Percentiles rank a stretch among this genome's conserved stretches.
These are phyloP conservation scores for Graphium colonna DNA, from an alignment of 2,888 invertebrate genomes.

Conservation along the genomic window DNA sequence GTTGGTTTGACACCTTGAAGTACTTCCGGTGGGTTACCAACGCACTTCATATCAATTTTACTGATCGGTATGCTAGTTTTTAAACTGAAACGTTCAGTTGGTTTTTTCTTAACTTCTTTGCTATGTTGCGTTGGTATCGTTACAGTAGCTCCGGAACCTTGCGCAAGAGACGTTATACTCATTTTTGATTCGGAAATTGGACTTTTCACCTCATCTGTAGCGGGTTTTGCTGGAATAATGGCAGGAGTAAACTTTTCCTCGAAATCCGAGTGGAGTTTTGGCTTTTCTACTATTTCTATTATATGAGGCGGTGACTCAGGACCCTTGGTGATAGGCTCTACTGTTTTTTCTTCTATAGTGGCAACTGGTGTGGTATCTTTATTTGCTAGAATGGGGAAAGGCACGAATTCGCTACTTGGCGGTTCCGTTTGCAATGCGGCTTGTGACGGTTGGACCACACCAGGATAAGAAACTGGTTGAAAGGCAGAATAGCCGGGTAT, in stretches of 20 bases:
- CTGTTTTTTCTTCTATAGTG: slow-evolving; percentile 31
- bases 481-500: slow-evolving; percentile 73
- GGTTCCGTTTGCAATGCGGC: slow-evolving; percentile 38
- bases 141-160: slow-evolving; percentile 56
- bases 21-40: slow-evolving; percentile 47
- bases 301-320: slow-evolving; percentile 26
- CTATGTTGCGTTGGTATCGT: slow-evolving; percentile 39
- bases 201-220: slow-evolving; percentile 36
- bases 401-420: slow-evolving; percentile 40
- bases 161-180: slow-evolving; percentile 54
- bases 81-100: slow-evolving; percentile 60
- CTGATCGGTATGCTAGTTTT: slow-evolving; percentile 75
- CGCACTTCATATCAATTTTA: slow-evolving; percentile 71
- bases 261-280: slow-evolving; percentile 51
- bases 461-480: slow-evolving; percentile 60
- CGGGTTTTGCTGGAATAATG: slow-evolving; percentile 45
- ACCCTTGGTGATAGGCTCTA: slow-evolving; percentile 29
- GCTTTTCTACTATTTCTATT: slow-evolving; percentile 28
- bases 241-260: slow-evolving; percentile 65
- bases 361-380: slow-evolving; percentile 33
- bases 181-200: slow-evolving; percentile 49
- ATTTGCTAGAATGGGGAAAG: slow-evolving; percentile 31
- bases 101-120: slow-evolving; percentile 57
- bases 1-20: slow-evolving; percentile 39
- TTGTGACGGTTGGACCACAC: slow-evolving; percentile 41